A percentile compares a stretch with the other conserved stretches of the same genome.
These are phyloP conservation scores for Calcarius lapponicus DNA, from an alignment of 2,797 vertebrate genomes.

Conservation along the genomic window DNA sequence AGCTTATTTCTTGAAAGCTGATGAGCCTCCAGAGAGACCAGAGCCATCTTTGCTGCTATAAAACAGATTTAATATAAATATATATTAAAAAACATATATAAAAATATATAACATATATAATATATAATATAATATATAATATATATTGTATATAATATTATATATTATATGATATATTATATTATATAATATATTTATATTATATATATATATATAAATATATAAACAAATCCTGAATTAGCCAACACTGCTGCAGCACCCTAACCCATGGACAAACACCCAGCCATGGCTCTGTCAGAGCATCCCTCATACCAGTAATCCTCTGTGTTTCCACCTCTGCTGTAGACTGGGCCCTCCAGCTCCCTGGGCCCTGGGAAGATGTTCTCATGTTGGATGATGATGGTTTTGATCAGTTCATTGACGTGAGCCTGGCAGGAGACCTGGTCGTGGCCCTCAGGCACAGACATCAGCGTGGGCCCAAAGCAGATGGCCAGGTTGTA, in stretches of 20 bases:
- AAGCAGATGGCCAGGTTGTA: constrained; percentile 99
- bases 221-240: not conserved
- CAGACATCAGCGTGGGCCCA: constrained; percentile 96
- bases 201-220: too few species aligned
- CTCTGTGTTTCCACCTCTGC: constrained; percentile 83
- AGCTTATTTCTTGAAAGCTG: not conserved
- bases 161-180: too few species aligned
- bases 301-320: constrained; percentile 87
- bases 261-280: not conserved
- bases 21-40: not conserved
- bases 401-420: constrained; percentile 98
- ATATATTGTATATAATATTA: too few species aligned
- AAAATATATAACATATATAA: too few species aligned
- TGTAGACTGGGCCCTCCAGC: constrained; percentile 90
- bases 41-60: not conserved
- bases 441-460: constrained; percentile 94
- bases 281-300: not conserved
- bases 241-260: not conserved
- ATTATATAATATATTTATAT: too few species aligned
- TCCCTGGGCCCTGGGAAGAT: constrained; percentile 90
- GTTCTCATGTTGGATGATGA: constrained; percentile 95
- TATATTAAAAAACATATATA: not conserved
- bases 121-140: too few species aligned
- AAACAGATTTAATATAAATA: not conserved
- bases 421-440: constrained; percentile 98